Conservation (phyloP, 2,797 vertebrate species). For the Lagorchestes hirsutus region DNA sequence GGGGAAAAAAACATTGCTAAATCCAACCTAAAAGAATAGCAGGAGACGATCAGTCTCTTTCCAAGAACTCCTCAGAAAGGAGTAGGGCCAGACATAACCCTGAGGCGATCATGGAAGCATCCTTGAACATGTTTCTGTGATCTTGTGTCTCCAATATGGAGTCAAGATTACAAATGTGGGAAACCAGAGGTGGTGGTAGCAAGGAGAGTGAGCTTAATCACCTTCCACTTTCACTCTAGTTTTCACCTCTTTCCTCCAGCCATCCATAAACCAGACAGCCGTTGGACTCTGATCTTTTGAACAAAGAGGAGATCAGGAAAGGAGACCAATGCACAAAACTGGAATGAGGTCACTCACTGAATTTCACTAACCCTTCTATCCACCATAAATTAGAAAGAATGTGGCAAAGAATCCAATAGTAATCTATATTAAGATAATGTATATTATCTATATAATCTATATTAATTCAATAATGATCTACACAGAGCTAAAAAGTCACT, state of each 20-base stretch:
- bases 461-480: not conserved
- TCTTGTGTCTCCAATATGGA: not conserved
- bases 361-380: not conserved
- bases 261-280: not conserved
- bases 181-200: not conserved
- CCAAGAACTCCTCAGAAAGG: not conserved
- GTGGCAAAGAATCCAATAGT: not conserved
- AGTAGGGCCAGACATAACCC: not conserved
- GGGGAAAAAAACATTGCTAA: not conserved
- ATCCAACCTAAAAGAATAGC: not conserved
- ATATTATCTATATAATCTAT: not conserved
- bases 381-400: not conserved
- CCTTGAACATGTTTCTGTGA: not conserved
- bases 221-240: not conserved
- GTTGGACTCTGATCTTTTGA: not conserved
- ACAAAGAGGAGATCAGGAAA: not conserved
- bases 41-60: not conserved
- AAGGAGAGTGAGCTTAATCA: not conserved
- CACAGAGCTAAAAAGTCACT: not conserved
- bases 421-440: not conserved
- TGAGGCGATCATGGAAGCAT: not conserved
- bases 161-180: not conserved
- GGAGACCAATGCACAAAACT: not conserved
- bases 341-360: not conserved
- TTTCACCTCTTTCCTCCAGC: not conserved